phyloP scores from a whole-genome alignment of 1,140 invertebrate genomes.

The Amyelois transitella region DNA sequence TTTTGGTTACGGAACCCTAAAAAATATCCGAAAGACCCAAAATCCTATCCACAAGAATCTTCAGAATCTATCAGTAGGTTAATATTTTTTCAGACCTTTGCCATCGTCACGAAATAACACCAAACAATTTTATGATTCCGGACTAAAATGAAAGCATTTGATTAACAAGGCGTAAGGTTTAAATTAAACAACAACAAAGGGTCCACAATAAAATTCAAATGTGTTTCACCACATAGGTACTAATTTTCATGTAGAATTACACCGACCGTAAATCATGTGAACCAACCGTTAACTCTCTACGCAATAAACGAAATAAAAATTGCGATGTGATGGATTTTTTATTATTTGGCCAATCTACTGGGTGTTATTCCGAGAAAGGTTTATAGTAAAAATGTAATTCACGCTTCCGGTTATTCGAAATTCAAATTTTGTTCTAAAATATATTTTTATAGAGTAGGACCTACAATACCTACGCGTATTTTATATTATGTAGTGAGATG shows the following conservation, averaged over 20 bases:
- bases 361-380: neutral
- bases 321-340: neutral
- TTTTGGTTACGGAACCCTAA: too few species aligned
- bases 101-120: too few species aligned
- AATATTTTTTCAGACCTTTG: too few species aligned
- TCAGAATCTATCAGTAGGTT: too few species aligned
- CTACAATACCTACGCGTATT: too few species aligned
- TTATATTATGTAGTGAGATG: too few species aligned
- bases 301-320: neutral
- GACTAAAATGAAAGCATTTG: too few species aligned
- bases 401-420: neutral
- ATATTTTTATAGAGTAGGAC: too few species aligned
- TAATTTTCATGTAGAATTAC: constrained; percentile 3
- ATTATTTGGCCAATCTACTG: neutral
- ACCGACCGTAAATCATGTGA: neutral
- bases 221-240: neutral
- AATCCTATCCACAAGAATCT: too few species aligned
- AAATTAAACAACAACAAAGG: neutral
- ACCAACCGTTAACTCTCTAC: neutral
- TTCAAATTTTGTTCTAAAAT: neutral
- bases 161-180: too few species aligned
- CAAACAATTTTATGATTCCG: too few species aligned
- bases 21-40: too few species aligned
- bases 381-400: neutral
- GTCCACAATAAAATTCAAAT: constrained; percentile 3